Percentiles rank a stretch among this genome's conserved stretches.
phyloP scores from a whole-genome alignment of 1,140 invertebrate species.

The Protaetia brevitarsis region DNA sequence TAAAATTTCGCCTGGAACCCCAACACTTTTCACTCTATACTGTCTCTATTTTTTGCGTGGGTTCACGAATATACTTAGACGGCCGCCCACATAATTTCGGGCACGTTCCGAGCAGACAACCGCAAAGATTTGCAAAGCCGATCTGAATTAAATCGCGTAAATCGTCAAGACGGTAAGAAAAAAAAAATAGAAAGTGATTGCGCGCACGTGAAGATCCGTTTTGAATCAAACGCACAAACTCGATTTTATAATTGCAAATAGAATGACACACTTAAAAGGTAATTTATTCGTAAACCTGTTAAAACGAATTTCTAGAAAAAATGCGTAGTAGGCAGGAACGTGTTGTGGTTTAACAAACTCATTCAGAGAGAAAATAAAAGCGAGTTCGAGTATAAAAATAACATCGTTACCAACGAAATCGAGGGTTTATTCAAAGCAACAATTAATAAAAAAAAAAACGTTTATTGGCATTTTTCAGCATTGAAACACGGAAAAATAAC shows the following conservation, averaged over 20 bases:
- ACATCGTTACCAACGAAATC: too few relatives aligned
- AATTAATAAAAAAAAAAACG: too few relatives aligned
- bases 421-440: too few relatives aligned
- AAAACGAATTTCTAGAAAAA: slow-evolving; percentile 7
- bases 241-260: slow-evolving; percentile 1
- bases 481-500: too few relatives aligned
- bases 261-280: background rate
- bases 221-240: background rate
- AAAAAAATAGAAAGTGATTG: background rate
- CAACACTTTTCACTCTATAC: background rate
- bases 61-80: background rate
- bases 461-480: too few relatives aligned
- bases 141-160: background rate
- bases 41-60: background rate
- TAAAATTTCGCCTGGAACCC: background rate
- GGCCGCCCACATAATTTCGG: background rate
- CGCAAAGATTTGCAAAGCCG: background rate
- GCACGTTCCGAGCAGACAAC: background rate
- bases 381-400: too few relatives aligned
- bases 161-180: background rate
- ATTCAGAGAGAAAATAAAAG: too few relatives aligned
- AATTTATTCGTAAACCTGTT: slow-evolving; percentile 1
- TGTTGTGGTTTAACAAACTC: background rate
- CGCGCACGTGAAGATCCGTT: background rate
- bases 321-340: slow-evolving; percentile 10